A percentile compares a stretch with the other conserved stretches of the same genome.
These are phyloP conservation scores for Acrossocheilus wenchowensis DNA, from an alignment of 2,797 vertebrate genomes.

Conservation along the genomic window DNA sequence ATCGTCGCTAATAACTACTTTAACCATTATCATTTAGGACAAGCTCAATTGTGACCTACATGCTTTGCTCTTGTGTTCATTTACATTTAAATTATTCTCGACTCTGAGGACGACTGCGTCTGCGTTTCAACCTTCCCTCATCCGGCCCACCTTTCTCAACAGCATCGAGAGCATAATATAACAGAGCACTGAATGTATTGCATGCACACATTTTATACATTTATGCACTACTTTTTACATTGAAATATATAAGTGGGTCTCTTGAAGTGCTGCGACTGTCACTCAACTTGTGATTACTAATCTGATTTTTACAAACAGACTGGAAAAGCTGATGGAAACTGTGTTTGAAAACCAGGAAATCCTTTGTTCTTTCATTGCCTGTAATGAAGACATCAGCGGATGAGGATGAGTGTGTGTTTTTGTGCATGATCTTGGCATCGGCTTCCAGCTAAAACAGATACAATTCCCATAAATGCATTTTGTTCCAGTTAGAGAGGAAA, in stretches of 20 bases:
- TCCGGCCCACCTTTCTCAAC: background rate
- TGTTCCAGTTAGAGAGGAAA: constrained; percentile 19
- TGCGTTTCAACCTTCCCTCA: constrained; percentile 6
- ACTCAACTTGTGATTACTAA: background rate
- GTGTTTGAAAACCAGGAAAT: background rate
- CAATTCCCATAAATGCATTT: constrained; percentile 12
- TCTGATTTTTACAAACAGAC: background rate
- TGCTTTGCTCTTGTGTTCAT: constrained; percentile 43
- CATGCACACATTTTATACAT: background rate
- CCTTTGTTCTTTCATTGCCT: background rate
- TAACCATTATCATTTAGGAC: constrained; percentile 37
- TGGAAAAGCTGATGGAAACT: background rate
- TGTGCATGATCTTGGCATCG: background rate
- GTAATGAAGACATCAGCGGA: background rate
- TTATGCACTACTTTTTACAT: background rate
- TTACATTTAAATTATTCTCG: constrained; percentile 46
- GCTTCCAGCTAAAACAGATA: background rate
- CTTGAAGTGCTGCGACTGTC: background rate
- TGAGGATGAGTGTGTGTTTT: background rate
- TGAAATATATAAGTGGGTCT: too few relatives aligned
- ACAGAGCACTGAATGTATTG: background rate
- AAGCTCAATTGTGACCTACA: constrained; percentile 43
- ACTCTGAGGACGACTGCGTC: background rate
- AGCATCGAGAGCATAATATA: background rate
- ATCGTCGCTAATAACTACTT: constrained; percentile 5